A percentile compares a stretch with the other conserved stretches of the same genome.
These are phyloP conservation scores for Callaeas wilsoni DNA, from an alignment of 2,113 vertebrate genomes.

Conservation along the genomic window DNA sequence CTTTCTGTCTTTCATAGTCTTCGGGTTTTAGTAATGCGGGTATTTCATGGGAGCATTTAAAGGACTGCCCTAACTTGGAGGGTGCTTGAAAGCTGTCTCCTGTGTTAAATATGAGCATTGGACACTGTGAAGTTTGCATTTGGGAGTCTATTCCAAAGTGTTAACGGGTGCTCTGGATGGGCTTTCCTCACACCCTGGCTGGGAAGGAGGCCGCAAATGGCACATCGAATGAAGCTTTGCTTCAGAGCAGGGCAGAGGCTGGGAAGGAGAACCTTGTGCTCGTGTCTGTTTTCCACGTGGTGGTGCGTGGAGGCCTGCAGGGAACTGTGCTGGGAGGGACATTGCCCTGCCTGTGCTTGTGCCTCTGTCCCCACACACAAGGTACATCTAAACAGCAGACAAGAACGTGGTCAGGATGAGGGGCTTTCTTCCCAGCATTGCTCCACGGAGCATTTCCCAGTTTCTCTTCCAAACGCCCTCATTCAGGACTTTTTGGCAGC, in stretches of 20 bases:
- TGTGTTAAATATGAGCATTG: neutral
- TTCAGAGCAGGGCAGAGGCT: neutral
- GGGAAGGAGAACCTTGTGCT: neutral
- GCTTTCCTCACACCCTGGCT: neutral
- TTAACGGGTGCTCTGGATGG: neutral
- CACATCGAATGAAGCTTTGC: neutral
- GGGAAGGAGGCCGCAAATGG: neutral
- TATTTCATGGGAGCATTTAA: neutral
- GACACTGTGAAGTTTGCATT: neutral
- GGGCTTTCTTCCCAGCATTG: neutral
- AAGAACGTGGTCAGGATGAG: neutral
- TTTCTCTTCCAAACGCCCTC: neutral
- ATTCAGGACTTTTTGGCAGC: neutral
- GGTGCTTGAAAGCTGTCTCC: neutral
- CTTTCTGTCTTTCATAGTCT: neutral
- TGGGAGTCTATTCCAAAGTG: neutral
- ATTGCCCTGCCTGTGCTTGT: neutral
- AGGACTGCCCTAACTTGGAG: neutral
- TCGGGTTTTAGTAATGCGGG: neutral
- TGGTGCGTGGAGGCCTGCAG: neutral
- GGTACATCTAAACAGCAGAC: neutral
- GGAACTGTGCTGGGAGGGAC: neutral
- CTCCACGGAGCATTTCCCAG: neutral
- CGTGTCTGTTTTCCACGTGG: rapidly evolving
- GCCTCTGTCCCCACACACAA: neutral